Evolutionary conservation across 2,797 vertebrate species (phyloP), one percentile per base, ranked within the genome.

Genomic region (Catamblyrhynchus diadema): DNA sequence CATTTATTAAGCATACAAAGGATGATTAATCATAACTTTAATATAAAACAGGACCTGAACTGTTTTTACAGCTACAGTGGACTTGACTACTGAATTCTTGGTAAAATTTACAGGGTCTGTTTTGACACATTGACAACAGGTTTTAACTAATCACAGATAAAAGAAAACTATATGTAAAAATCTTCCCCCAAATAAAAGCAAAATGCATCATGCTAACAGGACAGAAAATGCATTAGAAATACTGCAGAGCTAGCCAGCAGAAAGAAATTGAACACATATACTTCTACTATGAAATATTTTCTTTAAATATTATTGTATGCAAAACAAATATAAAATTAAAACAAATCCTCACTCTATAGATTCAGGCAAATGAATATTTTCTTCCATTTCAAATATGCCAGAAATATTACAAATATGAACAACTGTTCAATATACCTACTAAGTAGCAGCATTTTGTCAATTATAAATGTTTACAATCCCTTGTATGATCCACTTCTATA

Each of bases 201-300:
- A 14, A 61, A 61, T 72, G 6, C 24, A 74, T 80, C 56, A 80
- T 33, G 72, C 37, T 67, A 92, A 91, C 44, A 80, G 32, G 41
- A 81, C 15, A 65, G 35, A 85, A 8, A 94, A 33, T n/a, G 69
- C 45, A 87, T n/a, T 90, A 88, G 72, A 93, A 84, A 85, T 60
- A 71, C n/a, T 66, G 83, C 4, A 94, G 35, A 67, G 81, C 7
- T 23, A 83, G 69, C 21, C 18, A 92, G 71, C 9, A 37, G 33
- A 79, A 92, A 91, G 37, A 95, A 96, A 96, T 48, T 9, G 8
- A 61, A 88, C 75, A 83, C 23, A 66, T 41, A 48, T 44, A 59
- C 23, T 83, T 90, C 41, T 59, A 45, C 56, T 73, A 82, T 33
- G 15, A 67, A 93, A 37, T 86, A 93, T 82, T 95, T 93, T 80